Conservation (phyloP, 2,797 vertebrate species). For the Tenualosa ilisha region DNA sequence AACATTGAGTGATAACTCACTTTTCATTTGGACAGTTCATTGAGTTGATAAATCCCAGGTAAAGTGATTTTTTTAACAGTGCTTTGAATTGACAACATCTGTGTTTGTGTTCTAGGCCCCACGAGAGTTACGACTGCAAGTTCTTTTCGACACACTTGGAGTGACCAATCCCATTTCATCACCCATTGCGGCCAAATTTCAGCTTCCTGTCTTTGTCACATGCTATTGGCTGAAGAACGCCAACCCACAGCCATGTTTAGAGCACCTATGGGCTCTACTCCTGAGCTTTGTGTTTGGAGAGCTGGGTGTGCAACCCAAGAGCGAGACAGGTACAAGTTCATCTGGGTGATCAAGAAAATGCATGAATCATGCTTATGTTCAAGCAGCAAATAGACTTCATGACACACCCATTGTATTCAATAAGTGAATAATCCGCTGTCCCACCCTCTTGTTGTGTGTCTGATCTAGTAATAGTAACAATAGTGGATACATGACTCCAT, state of each 20-base stretch:
- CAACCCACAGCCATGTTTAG: slow-evolving; percentile 62
- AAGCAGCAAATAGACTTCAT: no score
- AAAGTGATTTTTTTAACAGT: slow-evolving; percentile 22
- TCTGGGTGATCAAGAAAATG: no score
- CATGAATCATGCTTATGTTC: no score
- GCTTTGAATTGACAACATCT: slow-evolving; percentile 35
- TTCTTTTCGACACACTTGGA: slow-evolving; percentile 75
- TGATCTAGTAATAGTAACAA: no score
- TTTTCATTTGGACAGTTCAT: background rate
- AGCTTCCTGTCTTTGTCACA: slow-evolving; percentile 70
- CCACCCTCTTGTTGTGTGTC: no score
- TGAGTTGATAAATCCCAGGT: background rate
- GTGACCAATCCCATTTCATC: slow-evolving; percentile 61
- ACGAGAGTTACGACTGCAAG: slow-evolving; percentile 48
- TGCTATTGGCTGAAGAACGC: slow-evolving; percentile 76
- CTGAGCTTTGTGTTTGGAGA: slow-evolving; percentile 73
- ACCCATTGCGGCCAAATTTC: slow-evolving; percentile 62
- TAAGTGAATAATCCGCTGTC: no score
- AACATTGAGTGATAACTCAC: background rate
- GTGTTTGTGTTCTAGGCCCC: slow-evolving; percentile 67
- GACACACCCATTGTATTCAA: no score
- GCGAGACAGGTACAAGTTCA: slow-evolving; percentile 18
- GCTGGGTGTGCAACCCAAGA: slow-evolving; percentile 37
- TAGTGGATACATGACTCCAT: no score
- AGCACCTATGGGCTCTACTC: slow-evolving; percentile 78